These are phyloP conservation scores for Columba guinea DNA, from an alignment of 2,797 vertebrate species.

Conservation along the genomic window DNA sequence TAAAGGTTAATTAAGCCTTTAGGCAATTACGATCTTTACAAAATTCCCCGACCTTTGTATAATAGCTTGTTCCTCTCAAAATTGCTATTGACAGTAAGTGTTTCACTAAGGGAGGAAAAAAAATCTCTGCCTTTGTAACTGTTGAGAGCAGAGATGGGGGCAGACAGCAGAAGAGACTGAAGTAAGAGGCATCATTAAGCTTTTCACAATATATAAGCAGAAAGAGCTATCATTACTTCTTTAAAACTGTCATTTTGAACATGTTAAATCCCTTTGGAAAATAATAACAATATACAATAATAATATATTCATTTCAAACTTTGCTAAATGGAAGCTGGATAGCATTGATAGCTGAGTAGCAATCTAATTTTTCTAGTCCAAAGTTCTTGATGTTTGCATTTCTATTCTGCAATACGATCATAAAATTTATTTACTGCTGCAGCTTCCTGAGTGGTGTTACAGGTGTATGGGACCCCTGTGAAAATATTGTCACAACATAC, in stretches of 20 bases:
- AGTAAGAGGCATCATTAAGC: neutral
- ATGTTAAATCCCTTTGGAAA: neutral
- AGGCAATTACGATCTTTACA: constrained; percentile 41
- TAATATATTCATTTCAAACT: neutral
- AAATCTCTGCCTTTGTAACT: neutral
- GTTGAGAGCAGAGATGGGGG: neutral
- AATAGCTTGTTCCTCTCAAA: constrained; percentile 13
- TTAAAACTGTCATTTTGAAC: neutral
- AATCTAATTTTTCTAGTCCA: neutral
- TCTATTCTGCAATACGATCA: neutral
- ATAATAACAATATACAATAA: neutral
- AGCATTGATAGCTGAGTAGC: neutral
- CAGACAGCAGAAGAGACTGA: neutral
- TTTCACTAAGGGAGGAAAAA: neutral
- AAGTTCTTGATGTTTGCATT: neutral
- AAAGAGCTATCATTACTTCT: neutral
- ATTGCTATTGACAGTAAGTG: neutral
- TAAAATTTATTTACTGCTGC: neutral
- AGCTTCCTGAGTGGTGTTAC: neutral
- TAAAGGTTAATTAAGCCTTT: constrained; percentile 58
- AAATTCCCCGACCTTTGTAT: constrained; percentile 32
- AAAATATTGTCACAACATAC: neutral
- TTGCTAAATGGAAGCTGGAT: neutral
- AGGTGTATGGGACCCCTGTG: no score
- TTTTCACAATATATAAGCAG: neutral